Base-by-base conservation (phyloP, 2,113 vertebrate species). In the Atractosteus spatula region DNA sequence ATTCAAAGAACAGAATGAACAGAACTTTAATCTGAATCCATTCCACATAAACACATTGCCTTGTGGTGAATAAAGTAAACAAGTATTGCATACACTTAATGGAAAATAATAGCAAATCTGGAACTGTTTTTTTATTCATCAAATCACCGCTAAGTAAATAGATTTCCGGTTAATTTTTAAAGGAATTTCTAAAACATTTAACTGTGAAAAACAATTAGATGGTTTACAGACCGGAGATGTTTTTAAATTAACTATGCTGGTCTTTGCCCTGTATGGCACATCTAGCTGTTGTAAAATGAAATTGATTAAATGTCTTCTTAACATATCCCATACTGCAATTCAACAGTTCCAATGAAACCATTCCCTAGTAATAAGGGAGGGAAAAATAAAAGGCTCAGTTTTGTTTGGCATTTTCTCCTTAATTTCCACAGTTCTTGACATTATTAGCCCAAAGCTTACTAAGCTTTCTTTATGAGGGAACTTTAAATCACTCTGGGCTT, bases 141-240 rank as follows among this genome's bases (percentile, higher is more conserved):
- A 56, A 13, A 57, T 41, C 12, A 14, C n/a, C 3, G 41, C 63
- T 70, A 13, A 65, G 45, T 57, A 66, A 42, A 54, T 7, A 59
- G 47, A 67, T 67, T 66, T 72, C 64, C 64, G 10, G 70, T 41
- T 66, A 66, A 8, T 41, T 72, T 72, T 47, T 43, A 8, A n/a
- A 41, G 16, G 42, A 10, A 55, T 45, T 55, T 72, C 4, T 17
- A 16, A 66, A 3, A n/a, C 0, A 42, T 54, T 73, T 62, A 67
- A 68, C 59, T 59, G 42, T 68, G 51, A 66, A 68, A 61, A 10
- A 70, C 68, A 73, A 55, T 29, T 73, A 45, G 7, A 59, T n/a
- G 64, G 47, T 73, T 73, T 73, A 68, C 14, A 62, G 71, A 54
- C 43, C 67, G 7, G 41, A 10, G 42, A 45, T 56, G 11, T 45